Base-by-base conservation (phyloP, 92 coral and sea anemone genomes). In the Siderastrea siderea region DNA sequence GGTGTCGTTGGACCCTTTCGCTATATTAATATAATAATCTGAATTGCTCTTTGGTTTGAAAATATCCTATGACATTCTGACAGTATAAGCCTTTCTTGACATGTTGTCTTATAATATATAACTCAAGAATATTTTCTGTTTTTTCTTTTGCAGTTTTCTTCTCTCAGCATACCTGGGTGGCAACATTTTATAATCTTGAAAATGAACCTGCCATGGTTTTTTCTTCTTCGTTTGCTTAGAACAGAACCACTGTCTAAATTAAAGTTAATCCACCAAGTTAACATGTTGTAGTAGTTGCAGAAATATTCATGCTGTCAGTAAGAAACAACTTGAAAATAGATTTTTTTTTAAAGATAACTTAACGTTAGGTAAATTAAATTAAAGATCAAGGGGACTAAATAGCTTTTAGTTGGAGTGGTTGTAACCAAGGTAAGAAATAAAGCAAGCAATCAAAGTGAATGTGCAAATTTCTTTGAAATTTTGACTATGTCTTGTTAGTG, bases 211-310 rank as follows among this genome's bases (percentile, higher is more conserved):
- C 92, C 0, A 93, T 95, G 59, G 65, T 93, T 11, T 95, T 88
- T 82, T 82, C 90, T 9, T 91, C 98, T 16, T 93, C 98, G 9
- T 95, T 91, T 86, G 95, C 98, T 17, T 95, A 77, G 82, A 61
- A 75, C 4, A 71, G 10, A 16, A 7, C 6, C 48, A 79, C 12
- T 47, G 70, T 47, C 14, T 7, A 51, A 49, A 46, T 47, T 52
- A n/a, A 17, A 19, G 16, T 49, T 50, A 26, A 26, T 26, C 38
- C 38, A 26, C 38, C 0, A 26, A 26, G 38, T 26, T 26, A 26
- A 26, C 38, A 26, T 26, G 38, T 26, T 26, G 38, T 26, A 26
- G 38, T 0, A 26, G 38, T 26, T 26, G 38, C 38, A 26, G 38
- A 26, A 26, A 26, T 47, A 7, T 70, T 70, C 3, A 14, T 11